phyloP scores from a whole-genome alignment of 2,888 invertebrate genomes.

The Adelognathus sp. region DNA sequence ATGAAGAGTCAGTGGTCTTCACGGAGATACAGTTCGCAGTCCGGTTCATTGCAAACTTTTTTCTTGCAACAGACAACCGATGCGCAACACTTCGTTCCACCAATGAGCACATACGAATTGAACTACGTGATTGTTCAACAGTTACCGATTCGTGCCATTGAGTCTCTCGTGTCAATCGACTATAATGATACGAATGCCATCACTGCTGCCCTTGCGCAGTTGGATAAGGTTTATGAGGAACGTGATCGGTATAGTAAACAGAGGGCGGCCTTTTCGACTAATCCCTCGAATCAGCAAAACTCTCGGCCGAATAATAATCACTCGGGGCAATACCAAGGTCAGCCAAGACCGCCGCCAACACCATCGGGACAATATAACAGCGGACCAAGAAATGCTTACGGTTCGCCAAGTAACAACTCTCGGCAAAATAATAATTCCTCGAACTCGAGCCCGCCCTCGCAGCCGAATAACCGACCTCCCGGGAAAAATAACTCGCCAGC shows the following conservation, averaged over 20 bases:
- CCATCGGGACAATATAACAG: no score
- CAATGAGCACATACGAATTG: constrained; percentile 23
- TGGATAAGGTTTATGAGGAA: not conserved
- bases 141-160: not conserved
- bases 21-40: not conserved
- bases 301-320: no score
- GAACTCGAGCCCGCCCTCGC: no score
- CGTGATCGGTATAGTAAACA: not conserved
- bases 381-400: no score
- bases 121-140: constrained; percentile 8
- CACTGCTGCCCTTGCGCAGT: not conserved
- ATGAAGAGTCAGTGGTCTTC: constrained; percentile 27
- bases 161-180: not conserved
- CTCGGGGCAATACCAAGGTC: no score
- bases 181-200: not conserved
- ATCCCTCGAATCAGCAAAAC: no score
- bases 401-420: no score
- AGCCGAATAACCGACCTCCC: no score
- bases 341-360: no score
- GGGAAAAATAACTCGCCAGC: no score
- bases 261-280: no score
- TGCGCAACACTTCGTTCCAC: constrained; percentile 30
- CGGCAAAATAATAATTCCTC: no score
- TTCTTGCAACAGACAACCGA: constrained; percentile 29
- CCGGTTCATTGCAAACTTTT: constrained; percentile 33